A percentile compares a stretch with the other conserved stretches of the same genome.
Conservation (phyloP, 2,888 invertebrate species). For the Falcaria lacertinaria region DNA sequence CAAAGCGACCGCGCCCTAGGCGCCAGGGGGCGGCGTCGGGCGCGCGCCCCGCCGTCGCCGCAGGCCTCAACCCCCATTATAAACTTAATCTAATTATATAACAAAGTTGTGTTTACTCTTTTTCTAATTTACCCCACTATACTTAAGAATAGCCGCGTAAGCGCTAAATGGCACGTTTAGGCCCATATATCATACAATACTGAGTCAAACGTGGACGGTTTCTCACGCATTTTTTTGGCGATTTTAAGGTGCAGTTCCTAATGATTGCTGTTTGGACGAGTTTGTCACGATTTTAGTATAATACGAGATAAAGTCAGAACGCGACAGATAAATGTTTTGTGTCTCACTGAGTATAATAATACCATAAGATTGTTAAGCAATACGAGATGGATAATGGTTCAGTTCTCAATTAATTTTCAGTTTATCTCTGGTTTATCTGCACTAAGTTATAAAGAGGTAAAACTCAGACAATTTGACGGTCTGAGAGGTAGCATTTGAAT, state of each 20-base stretch:
- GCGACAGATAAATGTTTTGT: no score
- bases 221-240: constrained; percentile 66
- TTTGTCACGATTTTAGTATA: constrained; percentile 47
- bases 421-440: no score
- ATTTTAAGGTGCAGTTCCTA: constrained; percentile 43
- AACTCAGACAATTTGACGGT: no score
- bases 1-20: constrained; percentile 70
- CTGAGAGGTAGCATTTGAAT: no score
- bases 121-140: constrained; percentile 76
- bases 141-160: constrained; percentile 74
- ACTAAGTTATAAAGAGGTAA: no score
- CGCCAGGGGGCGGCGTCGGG: constrained; percentile 67
- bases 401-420: no score
- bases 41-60: constrained; percentile 70
- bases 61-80: constrained; percentile 63
- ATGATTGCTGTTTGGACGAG: constrained; percentile 62
- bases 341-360: no score
- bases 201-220: constrained; percentile 67
- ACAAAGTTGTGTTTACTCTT: constrained; percentile 79
- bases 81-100: constrained; percentile 78
- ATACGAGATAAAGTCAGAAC: no score
- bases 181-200: constrained; percentile 70
- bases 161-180: constrained; percentile 79
- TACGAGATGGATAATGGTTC: no score
- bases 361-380: no score